Evolutionary conservation across 1,140 invertebrate species (phyloP), one percentile per base, ranked within the genome.

Genomic region (Drosophila lacertosa): DNA sequence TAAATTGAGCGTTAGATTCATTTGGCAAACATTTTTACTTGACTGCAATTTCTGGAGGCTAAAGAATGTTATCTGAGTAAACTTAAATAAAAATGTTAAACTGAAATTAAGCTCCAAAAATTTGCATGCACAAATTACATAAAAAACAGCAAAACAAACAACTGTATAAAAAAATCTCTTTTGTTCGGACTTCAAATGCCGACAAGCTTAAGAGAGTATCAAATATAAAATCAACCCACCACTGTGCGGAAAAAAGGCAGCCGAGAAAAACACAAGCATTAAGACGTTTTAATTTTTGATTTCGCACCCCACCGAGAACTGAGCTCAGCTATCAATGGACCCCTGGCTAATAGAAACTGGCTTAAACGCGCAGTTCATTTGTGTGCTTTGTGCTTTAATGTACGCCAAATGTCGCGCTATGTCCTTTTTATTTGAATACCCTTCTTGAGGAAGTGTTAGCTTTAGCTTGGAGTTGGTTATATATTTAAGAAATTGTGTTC

Each of bases 281-380:
- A 89, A 76, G 82, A 89, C 68, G 79, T 83, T 90, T 89, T 89
- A 89, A 89, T 89, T 89, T 78, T 66, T 88, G 82, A 89, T 89
- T 89, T 89, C 80, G 79, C 86, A 89, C 88, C 88, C 81, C 80
- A 73, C 63, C 39, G 62, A 53, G 26, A 47, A 47, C 32, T 57
- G 60, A 65, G n/a, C 62, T 50, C 60, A 37, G 42, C 33, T 29
- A 29, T 29, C 26, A 48, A 32, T 22, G n/a, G 29, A 26, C 15
- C 47, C 53, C 35, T 20, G 10, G 16, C 42, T 33, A 24, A 24
- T 20, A n/a, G 20, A 7, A 33, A 54, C 55, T 50, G 33, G 63
- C 44, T 62, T 60, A 33, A 54, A 71, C 69, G 33, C 53, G 60
- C 82, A 82, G 82, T 83, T 74, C 72, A 82, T 83, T 89, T 80